A percentile compares a stretch with the other conserved stretches of the same genome.
Evolutionary conservation across 1,140 invertebrate species (phyloP).

Genomic region (Apis mellifera): DNA sequence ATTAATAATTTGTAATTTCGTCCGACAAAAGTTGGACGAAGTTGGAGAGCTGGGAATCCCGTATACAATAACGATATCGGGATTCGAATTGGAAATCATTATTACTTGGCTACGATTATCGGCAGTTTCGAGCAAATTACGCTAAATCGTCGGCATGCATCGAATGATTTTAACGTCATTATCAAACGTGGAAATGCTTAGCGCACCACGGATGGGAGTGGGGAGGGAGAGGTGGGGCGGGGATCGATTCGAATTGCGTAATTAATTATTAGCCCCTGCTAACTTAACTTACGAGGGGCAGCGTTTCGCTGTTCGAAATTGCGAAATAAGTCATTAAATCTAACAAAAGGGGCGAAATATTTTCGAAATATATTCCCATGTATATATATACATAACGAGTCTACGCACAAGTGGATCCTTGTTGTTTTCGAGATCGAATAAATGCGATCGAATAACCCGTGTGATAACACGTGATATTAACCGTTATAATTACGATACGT

Average conservation of each 20-base stretch:
- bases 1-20: slow-evolving; percentile 29
- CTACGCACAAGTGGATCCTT: not conserved
- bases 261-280: slow-evolving; percentile 44
- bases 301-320: slow-evolving; percentile 21
- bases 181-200: slow-evolving; percentile 47
- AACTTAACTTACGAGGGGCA: slow-evolving; percentile 16
- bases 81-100: slow-evolving; percentile 30
- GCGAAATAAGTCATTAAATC: slow-evolving; percentile 30
- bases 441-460: not conserved
- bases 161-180: slow-evolving; percentile 45
- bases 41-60: not conserved
- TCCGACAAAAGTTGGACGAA: not conserved
- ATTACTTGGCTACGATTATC: slow-evolving; percentile 31
- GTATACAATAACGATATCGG: slow-evolving; percentile 14
- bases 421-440: not conserved
- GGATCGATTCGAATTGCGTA: slow-evolving; percentile 20
- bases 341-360: not conserved
- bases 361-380: slow-evolving; percentile 4
- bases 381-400: slow-evolving; percentile 2
- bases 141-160: slow-evolving; percentile 38
- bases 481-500: too few species aligned
- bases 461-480: too few species aligned
- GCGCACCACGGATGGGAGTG: not conserved
- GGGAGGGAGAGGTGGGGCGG: too few species aligned
- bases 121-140: slow-evolving; percentile 36